These are phyloP conservation scores for Zelleria hepariella DNA, from an alignment of 2,888 invertebrate genomes.

Conservation along the genomic window DNA sequence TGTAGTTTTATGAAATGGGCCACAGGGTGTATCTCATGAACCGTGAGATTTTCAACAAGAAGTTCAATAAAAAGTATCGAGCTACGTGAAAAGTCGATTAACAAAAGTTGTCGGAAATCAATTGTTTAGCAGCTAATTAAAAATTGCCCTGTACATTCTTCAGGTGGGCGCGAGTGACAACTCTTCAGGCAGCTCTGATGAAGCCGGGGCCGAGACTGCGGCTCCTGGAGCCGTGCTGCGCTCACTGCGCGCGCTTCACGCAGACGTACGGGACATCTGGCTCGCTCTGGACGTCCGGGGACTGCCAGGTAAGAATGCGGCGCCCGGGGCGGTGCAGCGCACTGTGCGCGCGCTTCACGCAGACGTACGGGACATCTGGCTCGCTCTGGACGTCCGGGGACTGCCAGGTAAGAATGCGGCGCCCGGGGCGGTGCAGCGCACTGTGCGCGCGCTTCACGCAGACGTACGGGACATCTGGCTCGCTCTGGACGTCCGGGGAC, in stretches of 20 bases:
- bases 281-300: slow-evolving; percentile 35
- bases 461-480: slow-evolving; percentile 48
- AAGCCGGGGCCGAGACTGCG: slow-evolving; percentile 19
- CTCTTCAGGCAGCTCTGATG: slow-evolving; percentile 41
- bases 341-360: slow-evolving; percentile 41
- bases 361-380: slow-evolving; percentile 45
- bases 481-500: slow-evolving; percentile 31
- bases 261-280: slow-evolving; percentile 47
- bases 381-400: slow-evolving; percentile 34
- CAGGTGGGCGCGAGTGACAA: slow-evolving; percentile 45
- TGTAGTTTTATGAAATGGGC: no score
- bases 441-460: slow-evolving; percentile 38
- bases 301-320: slow-evolving; percentile 19
- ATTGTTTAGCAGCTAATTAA: no score
- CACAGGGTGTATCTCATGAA: no score
- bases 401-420: slow-evolving; percentile 20
- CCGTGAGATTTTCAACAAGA: no score
- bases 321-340: slow-evolving; percentile 49
- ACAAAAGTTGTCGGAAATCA: no score
- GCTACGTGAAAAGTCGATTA: no score
- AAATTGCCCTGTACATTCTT: background rate
- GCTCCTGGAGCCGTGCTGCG: slow-evolving; percentile 50
- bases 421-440: slow-evolving; percentile 50
- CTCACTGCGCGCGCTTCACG: slow-evolving; percentile 38
- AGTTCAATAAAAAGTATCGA: no score